Base-by-base conservation (phyloP, 2,797 vertebrate species). In the Menidia menidia region DNA sequence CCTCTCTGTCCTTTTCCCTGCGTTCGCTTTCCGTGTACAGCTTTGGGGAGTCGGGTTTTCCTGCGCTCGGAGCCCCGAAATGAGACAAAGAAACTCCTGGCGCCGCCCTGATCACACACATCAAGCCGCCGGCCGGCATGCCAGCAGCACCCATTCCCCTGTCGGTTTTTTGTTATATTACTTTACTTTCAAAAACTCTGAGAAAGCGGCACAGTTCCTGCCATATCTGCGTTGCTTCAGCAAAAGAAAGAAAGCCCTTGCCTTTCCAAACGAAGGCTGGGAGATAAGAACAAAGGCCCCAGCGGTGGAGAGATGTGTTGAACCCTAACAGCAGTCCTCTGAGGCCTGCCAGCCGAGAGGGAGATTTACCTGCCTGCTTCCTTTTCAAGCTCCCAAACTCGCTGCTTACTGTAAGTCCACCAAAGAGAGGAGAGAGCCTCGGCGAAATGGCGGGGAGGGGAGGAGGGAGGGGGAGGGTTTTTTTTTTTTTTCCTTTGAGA, bases 401-500 rank as follows among this genome's bases (percentile, higher is more conserved):
- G 1, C 41, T 55, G 41, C 72, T 66, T 45, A 42, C 73, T 33
- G 71, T 35, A 31, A 14, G 73, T 71, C 77, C 75, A 65, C 32
- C 3, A 47, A 55, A 57, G 54, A 63, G 52, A 65, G 48, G 60
- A 52, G 50, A 60, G 60, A 76, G 48, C 44, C 25, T 25, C 25
- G 25, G 25, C 25, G 25, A 25, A 14, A 57, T 43, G 64, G 69
- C 41, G 52, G 51, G 69, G 55, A 52, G 18, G 30, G 52, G 31
- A 8, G 19, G 12, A 2, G 6, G 25, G 50, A 57, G 54, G 55
- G 71, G 63, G 18, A 47, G 57, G 16, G n/a, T n/a, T n/a, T n/a
- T n/a, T n/a, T n/a, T n/a, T n/a, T 16, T 81, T 88, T 75, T 19
- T 74, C 80, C 78, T 88, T 77, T 78, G 88, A 89, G 86, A 89